These are phyloP conservation scores for Drosophila putrida DNA, from an alignment of 2,888 invertebrate genomes.

Conservation along the genomic window DNA sequence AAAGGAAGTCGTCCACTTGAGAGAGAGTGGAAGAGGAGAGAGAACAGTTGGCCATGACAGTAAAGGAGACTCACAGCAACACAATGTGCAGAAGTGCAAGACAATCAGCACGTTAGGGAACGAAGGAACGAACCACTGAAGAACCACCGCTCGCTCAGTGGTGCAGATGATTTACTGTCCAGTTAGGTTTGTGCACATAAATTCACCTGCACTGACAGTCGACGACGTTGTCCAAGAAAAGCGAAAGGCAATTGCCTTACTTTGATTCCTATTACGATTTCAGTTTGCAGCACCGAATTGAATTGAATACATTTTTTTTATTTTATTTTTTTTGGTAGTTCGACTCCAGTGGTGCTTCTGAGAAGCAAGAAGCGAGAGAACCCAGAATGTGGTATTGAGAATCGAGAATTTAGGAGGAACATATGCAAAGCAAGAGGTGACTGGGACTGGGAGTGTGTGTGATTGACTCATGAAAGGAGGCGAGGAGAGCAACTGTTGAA, in stretches of 20 bases:
- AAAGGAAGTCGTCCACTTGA: background rate
- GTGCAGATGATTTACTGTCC: slow-evolving; percentile 83
- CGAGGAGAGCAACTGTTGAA: slow-evolving; percentile 45
- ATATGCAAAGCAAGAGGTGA: slow-evolving; percentile 13
- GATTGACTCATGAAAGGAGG: slow-evolving; percentile 79
- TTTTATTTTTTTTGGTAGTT: slow-evolving; percentile 28
- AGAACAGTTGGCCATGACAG: slow-evolving; percentile 31
- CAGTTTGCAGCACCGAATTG: slow-evolving; percentile 13
- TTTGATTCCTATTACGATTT: slow-evolving; percentile 28
- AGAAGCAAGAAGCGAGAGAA: slow-evolving; percentile 39
- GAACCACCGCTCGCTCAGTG: slow-evolving; percentile 28
- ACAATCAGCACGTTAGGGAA: slow-evolving; percentile 53
- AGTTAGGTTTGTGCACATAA: slow-evolving; percentile 83
- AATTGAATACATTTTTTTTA: slow-evolving; percentile 30
- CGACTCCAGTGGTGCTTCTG: slow-evolving; percentile 50
- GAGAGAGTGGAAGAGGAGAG: background rate
- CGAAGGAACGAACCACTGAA: slow-evolving; percentile 1
- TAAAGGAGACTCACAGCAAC: background rate
- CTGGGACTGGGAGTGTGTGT: slow-evolving; percentile 24
- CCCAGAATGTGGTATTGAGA: slow-evolving; percentile 5
- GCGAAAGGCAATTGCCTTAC: slow-evolving; percentile 68
- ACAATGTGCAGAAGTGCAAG: slow-evolving; percentile 46
- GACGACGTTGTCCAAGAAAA: slow-evolving; percentile 44
- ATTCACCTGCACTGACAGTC: slow-evolving; percentile 84
- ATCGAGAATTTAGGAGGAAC: slow-evolving; percentile 2